Evolutionary conservation across 2,797 vertebrate species (phyloP), one percentile per base, ranked within the genome.

Genomic region (Rhynchotus rufescens): DNA sequence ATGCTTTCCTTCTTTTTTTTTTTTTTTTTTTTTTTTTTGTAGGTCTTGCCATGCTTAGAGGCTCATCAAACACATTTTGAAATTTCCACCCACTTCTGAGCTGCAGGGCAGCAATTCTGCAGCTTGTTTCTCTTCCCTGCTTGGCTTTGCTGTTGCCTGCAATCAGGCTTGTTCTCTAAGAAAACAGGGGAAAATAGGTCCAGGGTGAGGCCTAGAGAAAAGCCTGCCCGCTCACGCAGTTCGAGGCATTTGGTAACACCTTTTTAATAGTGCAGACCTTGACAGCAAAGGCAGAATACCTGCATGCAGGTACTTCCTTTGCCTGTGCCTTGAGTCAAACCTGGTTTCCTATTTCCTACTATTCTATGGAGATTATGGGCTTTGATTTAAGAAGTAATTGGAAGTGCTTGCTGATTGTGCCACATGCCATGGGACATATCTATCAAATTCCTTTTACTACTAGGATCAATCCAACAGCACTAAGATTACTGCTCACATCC

Each of bases 11-110:
- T 36, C 68, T 84, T 86, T 84, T 45, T 17, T 42, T 42, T 42
- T 42, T 36, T 36, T 36, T 36, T 42, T 42, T 44, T 44, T 17
- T 42, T 65, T 84, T 86, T 86, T 86, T 86, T 59, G 32, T 56
- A 83, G 86, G 86, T 91, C 69, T 88, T 84, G 36, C 61, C 56
- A 74, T 84, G 54, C 23, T 59, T 61, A 64, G 52, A 86, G 61
- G 26, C 83, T 91, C 66, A 88, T 61, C 89, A 84, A 86, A 64
- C 79, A 87, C 26, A 3, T 62, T 89, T 93, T 80, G 65, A 94
- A 87, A 83, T 45, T 89, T 93, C 84, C 79, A 83, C 86, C 86
- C 86, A 84, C 84, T 83, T 93, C 69, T 75, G 71, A 89, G 77
- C 62, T 84, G 20, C 71, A 52, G 61, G 69, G 62, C 79, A 93